phyloP scores from a whole-genome alignment of 2,113 vertebrate species.

The Acanthochromis polyacanthus region DNA sequence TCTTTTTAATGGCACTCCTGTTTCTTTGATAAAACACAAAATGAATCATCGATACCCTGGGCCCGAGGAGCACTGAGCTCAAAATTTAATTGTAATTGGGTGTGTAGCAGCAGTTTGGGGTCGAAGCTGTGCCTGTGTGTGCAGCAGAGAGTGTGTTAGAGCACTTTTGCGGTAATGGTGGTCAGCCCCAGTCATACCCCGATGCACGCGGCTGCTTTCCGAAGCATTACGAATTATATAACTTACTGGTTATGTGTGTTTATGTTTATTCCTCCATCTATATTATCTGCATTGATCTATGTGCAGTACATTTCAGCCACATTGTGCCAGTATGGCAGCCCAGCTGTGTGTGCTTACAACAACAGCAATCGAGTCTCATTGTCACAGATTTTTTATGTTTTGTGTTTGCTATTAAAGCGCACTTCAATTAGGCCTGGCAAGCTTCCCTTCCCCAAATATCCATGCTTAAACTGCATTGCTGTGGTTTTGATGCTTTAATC shows the following conservation, averaged over 20 bases:
- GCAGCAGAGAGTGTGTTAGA: slow-evolving; percentile 19
- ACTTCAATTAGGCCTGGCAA: slow-evolving; percentile 63
- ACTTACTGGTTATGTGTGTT: slow-evolving; percentile 25
- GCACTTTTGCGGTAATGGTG: slow-evolving; percentile 29
- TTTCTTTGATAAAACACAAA: slow-evolving; percentile 87
- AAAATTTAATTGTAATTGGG: slow-evolving; percentile 76
- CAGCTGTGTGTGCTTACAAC: slow-evolving; percentile 33
- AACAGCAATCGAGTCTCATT: slow-evolving; percentile 28
- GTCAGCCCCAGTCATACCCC: slow-evolving; percentile 37
- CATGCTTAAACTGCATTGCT: slow-evolving; percentile 41
- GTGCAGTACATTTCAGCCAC: background rate
- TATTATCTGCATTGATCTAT: slow-evolving; percentile 36
- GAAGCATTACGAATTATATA: slow-evolving; percentile 10
- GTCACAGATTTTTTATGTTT: slow-evolving; percentile 35
- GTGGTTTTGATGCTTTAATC: slow-evolving; percentile 70
- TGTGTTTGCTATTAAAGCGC: slow-evolving; percentile 73
- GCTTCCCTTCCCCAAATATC: slow-evolving; percentile 48
- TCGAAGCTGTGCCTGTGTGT: slow-evolving; percentile 32
- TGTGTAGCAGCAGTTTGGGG: slow-evolving; percentile 54
- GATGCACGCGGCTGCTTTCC: slow-evolving; percentile 47
- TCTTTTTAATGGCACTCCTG: slow-evolving; percentile 85
- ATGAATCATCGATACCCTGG: slow-evolving; percentile 84
- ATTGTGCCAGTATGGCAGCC: background rate
- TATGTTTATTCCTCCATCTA: slow-evolving; percentile 20
- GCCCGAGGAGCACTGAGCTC: slow-evolving; percentile 61